phyloP scores from a whole-genome alignment of 2,113 vertebrate species.

The Noturus placidus region DNA sequence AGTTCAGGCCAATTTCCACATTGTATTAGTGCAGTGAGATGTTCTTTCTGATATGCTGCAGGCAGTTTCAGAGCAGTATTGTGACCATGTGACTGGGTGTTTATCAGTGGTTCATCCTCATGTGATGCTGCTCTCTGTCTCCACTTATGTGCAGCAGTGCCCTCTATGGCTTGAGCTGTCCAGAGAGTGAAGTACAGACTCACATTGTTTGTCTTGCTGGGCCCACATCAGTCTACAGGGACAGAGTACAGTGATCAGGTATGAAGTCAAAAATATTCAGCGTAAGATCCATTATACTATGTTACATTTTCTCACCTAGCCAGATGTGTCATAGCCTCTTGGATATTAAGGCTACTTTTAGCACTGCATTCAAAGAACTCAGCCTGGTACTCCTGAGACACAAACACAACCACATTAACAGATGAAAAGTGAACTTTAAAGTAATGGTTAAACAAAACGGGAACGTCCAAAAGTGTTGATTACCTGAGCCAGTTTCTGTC shows the following conservation, averaged over 20 bases:
- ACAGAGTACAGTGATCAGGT: not conserved
- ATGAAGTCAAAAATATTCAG: not conserved
- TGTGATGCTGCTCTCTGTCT: not conserved
- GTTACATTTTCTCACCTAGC: constrained; percentile 65
- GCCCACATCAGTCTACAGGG: constrained; percentile 70
- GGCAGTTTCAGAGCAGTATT: not conserved
- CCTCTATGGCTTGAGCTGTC: constrained; percentile 21
- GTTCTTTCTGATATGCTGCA: not conserved
- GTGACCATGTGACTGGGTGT: not conserved
- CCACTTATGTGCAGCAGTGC: constrained; percentile 41
- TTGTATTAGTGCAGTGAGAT: not conserved
- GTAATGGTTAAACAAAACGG: not conserved
- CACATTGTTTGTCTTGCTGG: constrained; percentile 71
- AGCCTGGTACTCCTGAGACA: constrained; percentile 75
- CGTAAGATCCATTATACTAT: not conserved
- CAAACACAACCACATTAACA: not conserved
- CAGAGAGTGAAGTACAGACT: constrained; percentile 62
- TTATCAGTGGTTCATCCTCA: not conserved
- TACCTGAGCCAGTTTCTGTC: constrained; percentile 76
- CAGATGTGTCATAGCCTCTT: constrained; percentile 76
- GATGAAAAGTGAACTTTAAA: not conserved
- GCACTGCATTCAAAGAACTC: constrained; percentile 83
- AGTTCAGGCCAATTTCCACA: not conserved
- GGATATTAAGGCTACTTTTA: constrained; percentile 72
- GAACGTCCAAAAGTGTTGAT: not conserved